Evolutionary conservation across 1,140 invertebrate species (phyloP), one percentile per base, ranked within the genome.

Genomic region (Dendrolimus punctatus): DNA sequence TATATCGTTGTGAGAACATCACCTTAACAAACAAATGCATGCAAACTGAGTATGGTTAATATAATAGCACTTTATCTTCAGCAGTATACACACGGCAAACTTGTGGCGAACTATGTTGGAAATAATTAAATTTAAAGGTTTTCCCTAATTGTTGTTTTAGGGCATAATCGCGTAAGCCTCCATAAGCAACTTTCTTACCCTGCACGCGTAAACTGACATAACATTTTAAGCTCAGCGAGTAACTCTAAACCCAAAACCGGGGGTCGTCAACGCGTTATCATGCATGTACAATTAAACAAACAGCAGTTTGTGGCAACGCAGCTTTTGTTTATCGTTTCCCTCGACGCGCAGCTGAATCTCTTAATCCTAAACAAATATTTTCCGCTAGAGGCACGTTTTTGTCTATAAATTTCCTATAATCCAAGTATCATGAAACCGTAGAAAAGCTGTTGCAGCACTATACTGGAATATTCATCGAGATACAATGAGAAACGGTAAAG

Each of bases 301-400:
- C 75, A 80, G 57, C 68, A 71, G 66, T 73, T 78, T 71, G 76
- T 64, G 72, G 68, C 51, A 63, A 73, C 65, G 55, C 57, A 62
- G 70, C 69, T 67, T 71, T 77, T 80, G 76, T 82, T 80, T 76
- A 75, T 76, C 76, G 64, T 75, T 71, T 63, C 75, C 72, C 71
- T 71, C 64, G 64, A 75, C 73, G 63, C 70, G 73, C 64, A 66
- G 66, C 61, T 64, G 71, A 71, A 80, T 75, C 66, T 81, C 71
- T 71, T 83, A 83, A 83, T 80, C 80, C 80, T 83, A 80, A 80
- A 75, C 69, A 80, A 83, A 80, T 75, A 80, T 73, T 66, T 59
- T 58, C 43, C 49, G 49, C 46, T 46, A 63, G 10, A 55, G 46
- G 59, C 62, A 43, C 54, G 60, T 62, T 63, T 37, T 58, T 59